A percentile compares a stretch with the other conserved stretches of the same genome.
These are phyloP conservation scores for Cheilosia vulpina DNA, from an alignment of 2,888 invertebrate species.

Conservation along the genomic window DNA sequence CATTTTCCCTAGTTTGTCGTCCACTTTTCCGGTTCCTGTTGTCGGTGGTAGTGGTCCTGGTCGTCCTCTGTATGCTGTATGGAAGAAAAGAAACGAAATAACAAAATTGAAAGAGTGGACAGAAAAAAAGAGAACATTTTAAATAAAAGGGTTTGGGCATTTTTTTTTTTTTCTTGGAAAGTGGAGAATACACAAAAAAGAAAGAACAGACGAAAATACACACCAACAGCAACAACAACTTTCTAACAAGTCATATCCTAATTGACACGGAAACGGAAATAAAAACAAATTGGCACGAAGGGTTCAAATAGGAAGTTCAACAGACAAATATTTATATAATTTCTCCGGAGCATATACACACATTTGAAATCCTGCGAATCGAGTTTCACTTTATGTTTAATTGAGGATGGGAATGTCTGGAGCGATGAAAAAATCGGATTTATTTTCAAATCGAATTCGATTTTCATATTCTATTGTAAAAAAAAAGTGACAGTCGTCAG, in stretches of 20 bases:
- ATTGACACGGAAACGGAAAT: slow-evolving; percentile 74
- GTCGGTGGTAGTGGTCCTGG: slow-evolving; percentile 48
- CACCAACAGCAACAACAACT: slow-evolving; percentile 26
- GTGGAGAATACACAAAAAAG: slow-evolving; percentile 11
- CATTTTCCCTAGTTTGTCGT: slow-evolving; percentile 70
- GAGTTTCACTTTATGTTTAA: too few species aligned
- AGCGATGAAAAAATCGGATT: too few species aligned
- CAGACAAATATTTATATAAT: slow-evolving; percentile 39
- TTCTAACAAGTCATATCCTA: slow-evolving; percentile 66
- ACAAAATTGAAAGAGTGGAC: slow-evolving; percentile 56
- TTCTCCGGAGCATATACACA: slow-evolving; percentile 12
- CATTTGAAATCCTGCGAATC: too few species aligned
- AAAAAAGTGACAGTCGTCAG: too few species aligned
- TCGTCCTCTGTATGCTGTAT: slow-evolving; percentile 28
- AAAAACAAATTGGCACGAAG: slow-evolving; percentile 61
- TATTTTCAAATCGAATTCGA: too few species aligned
- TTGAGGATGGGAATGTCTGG: too few species aligned
- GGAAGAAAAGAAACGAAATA: slow-evolving; percentile 35
- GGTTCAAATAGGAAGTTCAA: slow-evolving; percentile 63
- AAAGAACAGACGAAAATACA: slow-evolving; percentile 4
- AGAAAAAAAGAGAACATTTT: slow-evolving; percentile 29
- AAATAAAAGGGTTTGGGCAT: slow-evolving; percentile 20
- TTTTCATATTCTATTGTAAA: too few species aligned
- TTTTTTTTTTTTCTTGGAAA: slow-evolving; percentile 39
- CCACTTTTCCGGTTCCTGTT: slow-evolving; percentile 75